Evolutionary conservation across 2,797 vertebrate species (phyloP).

Genomic region (Xenopus petersii): DNA sequence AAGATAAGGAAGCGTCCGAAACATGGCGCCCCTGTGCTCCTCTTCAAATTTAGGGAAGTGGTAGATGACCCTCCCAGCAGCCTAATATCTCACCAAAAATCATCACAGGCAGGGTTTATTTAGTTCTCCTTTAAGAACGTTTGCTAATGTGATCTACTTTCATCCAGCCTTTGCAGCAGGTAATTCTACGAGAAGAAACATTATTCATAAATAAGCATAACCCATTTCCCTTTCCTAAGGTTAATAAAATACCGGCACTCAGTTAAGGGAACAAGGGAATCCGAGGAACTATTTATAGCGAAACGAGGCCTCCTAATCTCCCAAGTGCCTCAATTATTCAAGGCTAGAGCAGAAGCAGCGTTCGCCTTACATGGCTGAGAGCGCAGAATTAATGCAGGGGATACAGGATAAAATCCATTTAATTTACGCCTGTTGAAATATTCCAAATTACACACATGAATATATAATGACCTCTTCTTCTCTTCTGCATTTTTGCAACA

Average conservation of each 20-base stretch:
- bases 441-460: neutral
- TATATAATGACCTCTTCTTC: neutral
- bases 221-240: neutral
- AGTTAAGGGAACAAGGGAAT: conserved; percentile 20
- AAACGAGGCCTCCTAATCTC: neutral
- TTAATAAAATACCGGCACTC: conserved; percentile 33
- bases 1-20: too few species aligned
- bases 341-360: conserved; percentile 10
- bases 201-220: conserved; percentile 1
- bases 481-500: too few species aligned
- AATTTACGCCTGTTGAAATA: neutral
- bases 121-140: too few species aligned
- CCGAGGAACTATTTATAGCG: conserved; percentile 29
- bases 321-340: conserved; percentile 34
- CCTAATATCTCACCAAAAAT: too few species aligned
- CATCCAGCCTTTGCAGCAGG: too few species aligned
- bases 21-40: too few species aligned
- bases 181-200: neutral
- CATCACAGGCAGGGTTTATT: too few species aligned
- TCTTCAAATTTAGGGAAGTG: too few species aligned
- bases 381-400: neutral
- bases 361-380: conserved; percentile 22
- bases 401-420: neutral
- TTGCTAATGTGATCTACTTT: too few species aligned
- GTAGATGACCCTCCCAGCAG: too few species aligned